Conservation (phyloP, 2,888 invertebrate species). For the Calliphora vomitoria region DNA sequence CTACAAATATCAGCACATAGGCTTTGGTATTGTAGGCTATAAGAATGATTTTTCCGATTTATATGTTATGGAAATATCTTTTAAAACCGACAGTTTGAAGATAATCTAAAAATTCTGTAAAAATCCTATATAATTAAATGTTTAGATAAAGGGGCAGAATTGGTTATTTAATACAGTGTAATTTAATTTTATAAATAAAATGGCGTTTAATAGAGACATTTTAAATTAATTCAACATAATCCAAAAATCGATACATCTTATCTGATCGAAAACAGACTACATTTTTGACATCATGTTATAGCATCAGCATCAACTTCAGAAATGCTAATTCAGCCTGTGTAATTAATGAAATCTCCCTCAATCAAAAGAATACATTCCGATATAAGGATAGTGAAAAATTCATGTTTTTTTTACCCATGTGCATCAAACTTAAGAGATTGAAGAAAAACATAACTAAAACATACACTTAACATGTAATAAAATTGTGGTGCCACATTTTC, state of each 20-base stretch:
- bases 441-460: slow-evolving; percentile 68
- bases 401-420: not conserved
- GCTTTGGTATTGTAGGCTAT: too few species aligned
- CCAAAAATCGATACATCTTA: not conserved
- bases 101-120: too few species aligned
- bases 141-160: too few species aligned
- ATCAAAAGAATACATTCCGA: not conserved
- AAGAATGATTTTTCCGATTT: too few species aligned
- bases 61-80: too few species aligned
- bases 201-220: too few species aligned
- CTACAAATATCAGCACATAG: too few species aligned
- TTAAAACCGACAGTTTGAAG: too few species aligned
- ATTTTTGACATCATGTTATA: not conserved
- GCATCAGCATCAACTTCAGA: not conserved
- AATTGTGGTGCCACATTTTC: slow-evolving; percentile 74
- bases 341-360: slow-evolving; percentile 31
- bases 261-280: slow-evolving; percentile 6
- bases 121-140: too few species aligned
- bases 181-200: too few species aligned
- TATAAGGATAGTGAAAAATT: not conserved
- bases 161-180: too few species aligned
- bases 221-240: too few species aligned
- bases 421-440: slow-evolving; percentile 54
- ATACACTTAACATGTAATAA: slow-evolving; percentile 73
- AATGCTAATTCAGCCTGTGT: not conserved